Base-by-base conservation (phyloP, 2,797 vertebrate species). In the Chanos chanos region DNA sequence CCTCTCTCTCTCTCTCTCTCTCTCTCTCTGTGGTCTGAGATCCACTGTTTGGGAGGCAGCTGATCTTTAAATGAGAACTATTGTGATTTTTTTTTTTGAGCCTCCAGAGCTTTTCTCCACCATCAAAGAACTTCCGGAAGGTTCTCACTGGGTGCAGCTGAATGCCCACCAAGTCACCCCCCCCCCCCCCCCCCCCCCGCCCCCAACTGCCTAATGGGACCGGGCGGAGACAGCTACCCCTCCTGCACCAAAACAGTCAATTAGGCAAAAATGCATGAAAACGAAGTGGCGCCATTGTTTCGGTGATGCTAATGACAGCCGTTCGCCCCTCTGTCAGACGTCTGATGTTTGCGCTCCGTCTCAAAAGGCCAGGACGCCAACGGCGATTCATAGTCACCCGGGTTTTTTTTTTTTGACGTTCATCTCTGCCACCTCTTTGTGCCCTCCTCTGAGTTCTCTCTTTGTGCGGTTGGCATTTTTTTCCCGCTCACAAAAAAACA, bases 231-330 rank as follows among this genome's bases (percentile, higher is more conserved):
- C 12, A 67, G 39, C 52, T 37, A 59, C 75, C 74, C 74, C 73
- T 64, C 37, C 66, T 75, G 80, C 79, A 82, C 81, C 83, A 83
- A 87, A 87, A 89, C 78, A 86, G 83, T 86, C 83, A 89, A 88
- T 88, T 87, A 86, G 78, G 79, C 75, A 87, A 86, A 89, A 86
- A 88, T 88, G 85, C 85, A 85, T 86, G 83, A 89, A 84, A 86
- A 82, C 78, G 75, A 86, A 83, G 85, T 83, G 81, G 77, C 62
- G 51, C 74, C 83, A 84, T 87, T 87, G 83, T 88, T 87, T 89
- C 73, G 84, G 71, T 84, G 77, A 85, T 58, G 78, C 71, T 83
- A 79, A 82, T 82, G 78, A 85, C 76, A 82, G 80, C 68, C 70
- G 77, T 80, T 77, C 68, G 71, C 69, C 72, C 73, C 71, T 74